Evolutionary conservation across 1,140 invertebrate species (phyloP).

Genomic region (Sitobion miscanthi): DNA sequence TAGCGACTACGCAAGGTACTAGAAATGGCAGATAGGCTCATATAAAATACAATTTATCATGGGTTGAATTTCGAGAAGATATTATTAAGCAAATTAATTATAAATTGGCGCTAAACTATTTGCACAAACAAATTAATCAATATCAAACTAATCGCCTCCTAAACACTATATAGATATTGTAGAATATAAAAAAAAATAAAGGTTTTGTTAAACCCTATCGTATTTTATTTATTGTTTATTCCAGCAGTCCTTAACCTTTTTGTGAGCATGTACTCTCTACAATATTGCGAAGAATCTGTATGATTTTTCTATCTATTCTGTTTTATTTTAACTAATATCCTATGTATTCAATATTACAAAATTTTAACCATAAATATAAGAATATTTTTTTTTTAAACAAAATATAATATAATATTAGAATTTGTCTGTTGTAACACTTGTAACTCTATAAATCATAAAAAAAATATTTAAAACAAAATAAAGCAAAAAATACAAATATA

Average conservation of each 20-base stretch:
- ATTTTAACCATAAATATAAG: too few relatives aligned
- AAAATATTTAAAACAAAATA: too few relatives aligned
- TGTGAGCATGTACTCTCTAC: too few relatives aligned
- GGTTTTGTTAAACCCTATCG: neutral
- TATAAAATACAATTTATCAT: neutral
- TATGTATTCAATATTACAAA: too few relatives aligned
- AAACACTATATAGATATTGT: neutral
- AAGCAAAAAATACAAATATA: too few relatives aligned
- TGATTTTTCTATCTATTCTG: too few relatives aligned
- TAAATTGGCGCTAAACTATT: neutral
- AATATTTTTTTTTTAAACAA: too few relatives aligned
- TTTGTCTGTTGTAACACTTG: too few relatives aligned
- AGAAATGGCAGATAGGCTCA: neutral
- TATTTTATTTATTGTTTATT: neutral
- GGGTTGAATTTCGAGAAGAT: neutral
- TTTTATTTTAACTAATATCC: too few relatives aligned
- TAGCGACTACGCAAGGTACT: neutral
- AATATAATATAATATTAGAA: too few relatives aligned
- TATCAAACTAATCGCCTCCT: neutral
- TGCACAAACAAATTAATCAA: neutral
- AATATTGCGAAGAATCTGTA: too few relatives aligned
- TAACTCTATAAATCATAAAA: too few relatives aligned
- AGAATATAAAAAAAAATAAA: neutral
- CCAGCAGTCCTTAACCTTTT: neutral
- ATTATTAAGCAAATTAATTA: neutral